Percentiles rank a stretch among this genome's conserved stretches.
phyloP scores from a whole-genome alignment of 2,888 invertebrate genomes.

The Phlogophora meticulosa region DNA sequence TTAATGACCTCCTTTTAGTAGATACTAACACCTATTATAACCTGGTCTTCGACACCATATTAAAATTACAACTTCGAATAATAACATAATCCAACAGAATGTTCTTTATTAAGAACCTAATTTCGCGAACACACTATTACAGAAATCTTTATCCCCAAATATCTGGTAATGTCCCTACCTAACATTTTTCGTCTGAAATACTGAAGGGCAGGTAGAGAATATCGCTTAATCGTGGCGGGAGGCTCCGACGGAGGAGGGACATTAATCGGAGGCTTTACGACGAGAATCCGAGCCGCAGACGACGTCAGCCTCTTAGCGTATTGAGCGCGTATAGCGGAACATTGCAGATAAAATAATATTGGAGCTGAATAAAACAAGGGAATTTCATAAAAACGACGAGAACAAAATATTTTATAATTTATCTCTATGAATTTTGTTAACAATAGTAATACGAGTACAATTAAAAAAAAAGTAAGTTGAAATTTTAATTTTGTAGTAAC shows the following conservation, averaged over 20 bases:
- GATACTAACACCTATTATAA: no score
- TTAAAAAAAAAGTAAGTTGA: neutral
- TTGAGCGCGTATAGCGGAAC: conserved; percentile 69
- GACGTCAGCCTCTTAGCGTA: conserved; percentile 73
- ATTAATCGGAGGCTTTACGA: conserved; percentile 89
- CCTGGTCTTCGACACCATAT: no score
- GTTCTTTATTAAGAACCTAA: conserved; percentile 24
- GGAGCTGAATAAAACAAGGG: conserved; percentile 33
- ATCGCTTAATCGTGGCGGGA: conserved; percentile 87
- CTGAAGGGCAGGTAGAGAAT: conserved; percentile 78
- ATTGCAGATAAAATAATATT: conserved; percentile 66
- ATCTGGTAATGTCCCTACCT: conserved; percentile 43
- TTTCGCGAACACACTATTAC: conserved; percentile 48
- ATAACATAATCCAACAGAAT: conserved; percentile 18
- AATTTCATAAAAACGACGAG: conserved; percentile 2
- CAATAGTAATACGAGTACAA: conserved; percentile 6
- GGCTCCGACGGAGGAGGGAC: conserved; percentile 78
- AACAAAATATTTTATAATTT: neutral
- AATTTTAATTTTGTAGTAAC: conserved; percentile 20
- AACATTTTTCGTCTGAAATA: conserved; percentile 73
- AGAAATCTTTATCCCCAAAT: conserved; percentile 58
- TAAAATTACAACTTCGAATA: neutral
- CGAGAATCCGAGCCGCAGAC: conserved; percentile 83
- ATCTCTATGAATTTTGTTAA: conserved; percentile 8
- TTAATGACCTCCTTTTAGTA: no score